Conservation (phyloP, 2,113 vertebrate species). For the Corapipo altera region DNA sequence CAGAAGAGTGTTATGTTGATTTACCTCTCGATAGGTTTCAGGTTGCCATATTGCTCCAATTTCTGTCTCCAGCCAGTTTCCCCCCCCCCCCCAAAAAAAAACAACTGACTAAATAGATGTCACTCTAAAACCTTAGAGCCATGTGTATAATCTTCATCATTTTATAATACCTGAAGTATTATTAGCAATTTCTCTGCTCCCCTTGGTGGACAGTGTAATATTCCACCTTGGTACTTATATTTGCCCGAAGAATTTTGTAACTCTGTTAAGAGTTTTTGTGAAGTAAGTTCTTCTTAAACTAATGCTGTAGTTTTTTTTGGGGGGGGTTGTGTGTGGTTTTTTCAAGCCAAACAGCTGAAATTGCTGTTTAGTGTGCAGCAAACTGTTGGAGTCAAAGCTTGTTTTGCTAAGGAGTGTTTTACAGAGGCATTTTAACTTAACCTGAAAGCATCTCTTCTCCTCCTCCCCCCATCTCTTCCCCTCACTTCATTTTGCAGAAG, state of each 20-base stretch:
- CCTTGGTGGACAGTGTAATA: background rate
- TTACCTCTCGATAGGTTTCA: background rate
- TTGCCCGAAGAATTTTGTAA: background rate
- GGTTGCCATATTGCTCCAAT: background rate
- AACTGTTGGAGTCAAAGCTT: background rate
- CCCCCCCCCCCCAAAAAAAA: background rate
- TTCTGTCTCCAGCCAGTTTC: background rate
- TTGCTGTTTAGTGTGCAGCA: background rate
- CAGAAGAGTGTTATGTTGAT: rapidly evolving
- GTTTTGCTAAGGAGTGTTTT: background rate
- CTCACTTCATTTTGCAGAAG: background rate
- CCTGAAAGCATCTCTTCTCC: background rate
- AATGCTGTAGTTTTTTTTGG: background rate
- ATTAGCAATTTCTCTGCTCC: background rate
- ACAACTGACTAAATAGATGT: background rate
- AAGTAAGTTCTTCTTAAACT: background rate
- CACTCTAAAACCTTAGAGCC: background rate
- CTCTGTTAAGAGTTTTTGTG: background rate
- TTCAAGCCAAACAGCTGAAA: background rate
- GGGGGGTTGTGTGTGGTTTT: rapidly evolving
- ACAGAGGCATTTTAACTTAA: background rate
- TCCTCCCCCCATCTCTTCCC: rapidly evolving
- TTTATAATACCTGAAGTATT: background rate
- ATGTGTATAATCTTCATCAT: background rate
- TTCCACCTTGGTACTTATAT: background rate